Conservation (phyloP, 2,797 vertebrate genomes). For the Cynodonichthys magdalenae region DNA sequence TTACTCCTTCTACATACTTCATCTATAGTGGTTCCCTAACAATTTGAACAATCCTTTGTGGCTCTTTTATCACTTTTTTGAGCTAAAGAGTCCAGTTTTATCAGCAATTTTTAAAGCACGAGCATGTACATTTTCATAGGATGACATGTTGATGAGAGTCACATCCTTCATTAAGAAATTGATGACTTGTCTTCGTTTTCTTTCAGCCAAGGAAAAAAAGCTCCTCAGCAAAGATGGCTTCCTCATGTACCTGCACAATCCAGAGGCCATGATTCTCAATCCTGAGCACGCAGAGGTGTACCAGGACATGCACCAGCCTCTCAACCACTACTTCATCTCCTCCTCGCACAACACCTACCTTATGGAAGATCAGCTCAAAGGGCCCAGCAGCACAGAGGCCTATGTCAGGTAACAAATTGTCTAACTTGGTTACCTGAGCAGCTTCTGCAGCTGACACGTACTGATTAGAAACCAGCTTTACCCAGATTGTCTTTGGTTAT, state of each 20-base stretch:
- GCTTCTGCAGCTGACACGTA: background rate
- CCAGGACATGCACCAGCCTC: constrained; percentile 95
- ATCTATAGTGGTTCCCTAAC: too few relatives aligned
- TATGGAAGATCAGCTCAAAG: constrained; percentile 92
- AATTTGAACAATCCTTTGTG: too few relatives aligned
- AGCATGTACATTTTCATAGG: too few relatives aligned
- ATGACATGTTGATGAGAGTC: too few relatives aligned
- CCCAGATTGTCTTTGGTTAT: background rate
- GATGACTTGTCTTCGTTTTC: background rate
- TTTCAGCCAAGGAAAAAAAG: constrained; percentile 86
- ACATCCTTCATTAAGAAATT: background rate
- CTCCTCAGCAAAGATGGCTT: constrained; percentile 95
- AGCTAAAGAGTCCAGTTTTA: too few relatives aligned
- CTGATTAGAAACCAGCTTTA: background rate
- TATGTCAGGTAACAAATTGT: constrained; percentile 75
- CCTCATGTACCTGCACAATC: constrained; percentile 89
- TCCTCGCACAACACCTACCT: constrained; percentile 99
- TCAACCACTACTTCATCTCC: constrained; percentile 95
- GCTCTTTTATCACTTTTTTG: too few relatives aligned
- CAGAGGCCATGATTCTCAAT: constrained; percentile 85
- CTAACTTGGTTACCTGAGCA: background rate
- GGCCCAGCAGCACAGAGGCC: constrained; percentile 95
- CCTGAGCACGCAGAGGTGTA: constrained; percentile 82
- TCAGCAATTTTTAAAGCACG: too few relatives aligned
- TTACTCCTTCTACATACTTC: too few relatives aligned